phyloP scores from a whole-genome alignment of 2,113 vertebrate genomes.

The Zeus faber region DNA sequence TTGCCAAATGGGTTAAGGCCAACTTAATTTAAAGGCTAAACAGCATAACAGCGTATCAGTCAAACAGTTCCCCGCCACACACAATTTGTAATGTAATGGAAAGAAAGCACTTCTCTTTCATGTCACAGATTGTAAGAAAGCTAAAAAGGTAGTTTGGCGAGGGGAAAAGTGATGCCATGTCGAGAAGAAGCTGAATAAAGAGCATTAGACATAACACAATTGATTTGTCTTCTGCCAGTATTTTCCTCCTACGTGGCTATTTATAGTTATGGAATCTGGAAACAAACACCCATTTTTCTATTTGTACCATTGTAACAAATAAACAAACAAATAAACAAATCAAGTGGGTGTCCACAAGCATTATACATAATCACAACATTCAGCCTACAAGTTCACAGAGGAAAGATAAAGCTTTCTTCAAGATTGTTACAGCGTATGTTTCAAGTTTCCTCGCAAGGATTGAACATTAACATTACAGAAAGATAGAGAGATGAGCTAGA shows the following conservation, averaged over 20 bases:
- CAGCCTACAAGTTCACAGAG: too few species aligned
- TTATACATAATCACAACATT: too few species aligned
- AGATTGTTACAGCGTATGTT: background rate
- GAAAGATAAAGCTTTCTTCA: background rate
- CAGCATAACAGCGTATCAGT: too few species aligned
- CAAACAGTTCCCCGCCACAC: too few species aligned
- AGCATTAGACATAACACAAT: background rate
- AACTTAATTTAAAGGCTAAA: too few species aligned
- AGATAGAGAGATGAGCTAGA: background rate
- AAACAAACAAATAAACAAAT: background rate
- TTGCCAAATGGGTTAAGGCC: too few species aligned
- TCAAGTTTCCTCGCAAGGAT: background rate
- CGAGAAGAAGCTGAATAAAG: background rate
- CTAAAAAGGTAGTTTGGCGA: too few species aligned
- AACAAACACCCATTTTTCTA: too few species aligned
- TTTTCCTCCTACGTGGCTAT: background rate
- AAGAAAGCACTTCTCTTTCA: too few species aligned
- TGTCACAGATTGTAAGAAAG: too few species aligned
- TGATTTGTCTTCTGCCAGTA: background rate
- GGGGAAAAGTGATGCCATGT: background rate
- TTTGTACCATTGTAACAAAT: background rate
- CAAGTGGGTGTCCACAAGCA: too few species aligned
- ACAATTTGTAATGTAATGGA: too few species aligned
- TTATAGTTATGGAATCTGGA: background rate
- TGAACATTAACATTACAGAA: conserved; percentile 3